A percentile compares a stretch with the other conserved stretches of the same genome.
Conservation (phyloP, 2,797 vertebrate species). For the Dermochelys coriacea region DNA sequence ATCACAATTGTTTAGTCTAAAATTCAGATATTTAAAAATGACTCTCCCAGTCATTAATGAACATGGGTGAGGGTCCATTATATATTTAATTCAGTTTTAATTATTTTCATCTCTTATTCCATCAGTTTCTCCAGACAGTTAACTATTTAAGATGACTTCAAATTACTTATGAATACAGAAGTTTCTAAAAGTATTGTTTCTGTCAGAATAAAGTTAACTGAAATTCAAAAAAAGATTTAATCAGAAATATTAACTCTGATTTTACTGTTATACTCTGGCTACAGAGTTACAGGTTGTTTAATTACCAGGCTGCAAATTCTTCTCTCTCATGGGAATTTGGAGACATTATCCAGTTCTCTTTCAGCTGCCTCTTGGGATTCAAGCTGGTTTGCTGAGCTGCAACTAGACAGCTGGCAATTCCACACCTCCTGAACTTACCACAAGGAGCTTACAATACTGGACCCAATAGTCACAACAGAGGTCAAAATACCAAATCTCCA, state of each 20-base stretch:
- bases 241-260: neutral
- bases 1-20: neutral
- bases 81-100: neutral
- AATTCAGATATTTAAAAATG: neutral
- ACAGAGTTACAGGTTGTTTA: neutral
- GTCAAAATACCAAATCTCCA: neutral
- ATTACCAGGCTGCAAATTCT: neutral
- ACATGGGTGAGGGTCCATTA: neutral
- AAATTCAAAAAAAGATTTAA: neutral
- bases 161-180: neutral
- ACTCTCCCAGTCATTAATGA: neutral
- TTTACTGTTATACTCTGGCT: neutral
- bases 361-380: slow-evolving; percentile 60
- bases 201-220: neutral
- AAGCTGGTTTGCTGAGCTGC: slow-evolving; percentile 34
- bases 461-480: neutral
- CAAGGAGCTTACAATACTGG: slow-evolving; percentile 7
- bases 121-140: neutral
- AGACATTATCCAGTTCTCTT: slow-evolving; percentile 50
- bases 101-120: neutral
- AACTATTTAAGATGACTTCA: neutral
- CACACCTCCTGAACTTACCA: neutral
- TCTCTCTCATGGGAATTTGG: slow-evolving; percentile 24
- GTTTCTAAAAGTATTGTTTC: neutral
- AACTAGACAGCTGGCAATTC: slow-evolving; percentile 27